Conservation (phyloP, 2,888 invertebrate species). For the Tuberolachnus salignus region DNA sequence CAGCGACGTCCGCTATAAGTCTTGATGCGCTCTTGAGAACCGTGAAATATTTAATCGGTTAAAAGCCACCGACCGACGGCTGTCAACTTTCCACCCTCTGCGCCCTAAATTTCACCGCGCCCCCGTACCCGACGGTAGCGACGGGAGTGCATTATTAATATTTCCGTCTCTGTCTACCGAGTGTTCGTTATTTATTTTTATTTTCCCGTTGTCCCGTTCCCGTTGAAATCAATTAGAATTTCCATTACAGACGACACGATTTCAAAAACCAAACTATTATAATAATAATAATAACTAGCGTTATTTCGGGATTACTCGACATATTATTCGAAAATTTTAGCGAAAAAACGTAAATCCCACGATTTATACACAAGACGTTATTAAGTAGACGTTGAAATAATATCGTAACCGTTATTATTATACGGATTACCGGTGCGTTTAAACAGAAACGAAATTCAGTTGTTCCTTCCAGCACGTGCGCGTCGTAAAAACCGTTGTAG, state of each 20-base stretch:
- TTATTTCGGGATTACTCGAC: slow-evolving; percentile 24
- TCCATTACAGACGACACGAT: slow-evolving; percentile 30
- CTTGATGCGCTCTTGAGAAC: slow-evolving; percentile 12
- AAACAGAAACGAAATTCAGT: neutral
- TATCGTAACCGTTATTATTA: neutral
- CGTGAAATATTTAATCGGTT: slow-evolving; percentile 54
- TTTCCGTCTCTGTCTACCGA: neutral
- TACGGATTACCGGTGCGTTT: neutral
- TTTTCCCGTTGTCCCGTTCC: neutral
- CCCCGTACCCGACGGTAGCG: neutral
- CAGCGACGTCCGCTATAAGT: slow-evolving; percentile 8
- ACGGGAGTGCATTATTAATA: slow-evolving; percentile 50
- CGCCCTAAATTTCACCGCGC: too few relatives aligned
- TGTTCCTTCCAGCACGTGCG: neutral
- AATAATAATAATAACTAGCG: neutral
- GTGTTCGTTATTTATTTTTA: slow-evolving; percentile 13
- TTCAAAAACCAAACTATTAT: slow-evolving; percentile 30
- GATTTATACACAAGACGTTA: neutral
- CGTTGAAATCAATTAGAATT: slow-evolving; percentile 10
- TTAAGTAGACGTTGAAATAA: slow-evolving; percentile 29
- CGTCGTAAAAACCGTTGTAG: neutral
- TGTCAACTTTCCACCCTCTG: slow-evolving; percentile 25
- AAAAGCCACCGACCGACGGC: slow-evolving; percentile 49
- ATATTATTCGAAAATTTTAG: slow-evolving; percentile 1
- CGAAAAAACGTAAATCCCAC: neutral